Base-by-base conservation (phyloP, 2,888 invertebrate species). In the Pardosa pseudoannulata region DNA sequence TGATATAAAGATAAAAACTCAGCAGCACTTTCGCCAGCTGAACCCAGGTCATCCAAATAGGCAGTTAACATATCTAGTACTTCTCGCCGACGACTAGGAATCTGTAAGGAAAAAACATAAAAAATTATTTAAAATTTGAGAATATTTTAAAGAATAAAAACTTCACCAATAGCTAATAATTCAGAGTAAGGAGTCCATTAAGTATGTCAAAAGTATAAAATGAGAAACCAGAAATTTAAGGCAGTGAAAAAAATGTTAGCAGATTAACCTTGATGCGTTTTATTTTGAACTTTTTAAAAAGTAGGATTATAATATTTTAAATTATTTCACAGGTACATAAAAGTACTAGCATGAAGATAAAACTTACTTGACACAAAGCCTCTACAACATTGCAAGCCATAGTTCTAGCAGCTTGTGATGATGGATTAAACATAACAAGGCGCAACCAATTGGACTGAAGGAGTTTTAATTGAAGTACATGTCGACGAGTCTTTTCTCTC, bases 1-100 rank as follows among this genome's bases (percentile, higher is more conserved):
- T 97, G 95, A 91, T 97, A 98, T 0, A 98, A 93, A 19, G 94
- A 94, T 85, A 98, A 93, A 91, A 96, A 99, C 91, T 98, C 98
- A 5, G 96, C 95, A 88, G 97, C 96, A 76, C 96, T 96, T 92
- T 98, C 98, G 0, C 98, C 98, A 0, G 97, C 96, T 1, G 93
- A 93, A 0, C 96, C 95, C 2, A 98, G 93, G 91, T 97, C 96
- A 56, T 96, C 95, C 87, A 98, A 92, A 92, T 96, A 98, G 90
- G 95, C 94, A 0, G 98, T 98, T 62, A 98, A 92, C 89, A 98
- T 93, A 87, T 97, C 95, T 62, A 98, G 92, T 72, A 98, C 94
- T 93, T 95, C 91, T 87, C 88, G 79, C 62, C 88, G 85, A 7
- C 89, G 86, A 86, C 87, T 85, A 32, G 89, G 89, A n/a, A 89